Evolutionary conservation across 2,888 invertebrate species (phyloP).

Genomic region (Operophtera brumata): DNA sequence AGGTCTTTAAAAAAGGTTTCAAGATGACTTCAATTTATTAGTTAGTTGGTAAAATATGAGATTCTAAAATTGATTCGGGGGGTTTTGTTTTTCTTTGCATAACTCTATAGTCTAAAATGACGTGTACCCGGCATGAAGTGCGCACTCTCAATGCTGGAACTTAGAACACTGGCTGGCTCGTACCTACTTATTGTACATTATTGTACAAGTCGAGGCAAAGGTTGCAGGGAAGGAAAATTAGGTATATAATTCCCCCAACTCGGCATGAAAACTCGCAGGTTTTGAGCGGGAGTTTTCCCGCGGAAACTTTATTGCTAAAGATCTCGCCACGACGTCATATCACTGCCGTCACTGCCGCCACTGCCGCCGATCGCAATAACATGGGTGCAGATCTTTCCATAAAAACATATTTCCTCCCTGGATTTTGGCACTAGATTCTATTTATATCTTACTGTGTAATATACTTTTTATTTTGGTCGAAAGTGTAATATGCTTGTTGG

Average conservation of each 20-base stretch:
- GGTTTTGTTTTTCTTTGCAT: neutral
- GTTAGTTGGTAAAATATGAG: too few relatives aligned
- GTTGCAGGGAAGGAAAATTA: constrained; percentile 43
- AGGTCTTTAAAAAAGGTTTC: too few relatives aligned
- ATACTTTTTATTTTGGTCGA: too few relatives aligned
- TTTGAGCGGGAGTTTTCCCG: constrained; percentile 76
- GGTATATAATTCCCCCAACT: constrained; percentile 54
- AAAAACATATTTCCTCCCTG: too few relatives aligned
- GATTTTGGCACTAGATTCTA: constrained; percentile 17
- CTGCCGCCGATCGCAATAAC: too few relatives aligned
- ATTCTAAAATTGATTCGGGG: too few relatives aligned
- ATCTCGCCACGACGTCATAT: constrained; percentile 31
- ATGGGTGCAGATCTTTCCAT: too few relatives aligned
- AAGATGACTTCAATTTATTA: too few relatives aligned
- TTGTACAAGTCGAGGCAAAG: constrained; percentile 46
- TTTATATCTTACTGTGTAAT: too few relatives aligned
- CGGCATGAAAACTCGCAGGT: constrained; percentile 61
- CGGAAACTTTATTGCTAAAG: constrained; percentile 69
- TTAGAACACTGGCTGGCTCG: constrained; percentile 42
- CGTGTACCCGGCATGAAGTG: constrained; percentile 48
- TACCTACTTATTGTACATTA: constrained; percentile 67
- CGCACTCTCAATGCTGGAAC: constrained; percentile 56
- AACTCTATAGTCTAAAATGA: constrained; percentile 16
- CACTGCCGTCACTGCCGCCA: too few relatives aligned
- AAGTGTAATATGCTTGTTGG: too few relatives aligned